Evolutionary conservation across 2,113 vertebrate genomes (phyloP), one percentile per base, ranked within the genome.

Genomic region (Psephotus haematonotus): DNA sequence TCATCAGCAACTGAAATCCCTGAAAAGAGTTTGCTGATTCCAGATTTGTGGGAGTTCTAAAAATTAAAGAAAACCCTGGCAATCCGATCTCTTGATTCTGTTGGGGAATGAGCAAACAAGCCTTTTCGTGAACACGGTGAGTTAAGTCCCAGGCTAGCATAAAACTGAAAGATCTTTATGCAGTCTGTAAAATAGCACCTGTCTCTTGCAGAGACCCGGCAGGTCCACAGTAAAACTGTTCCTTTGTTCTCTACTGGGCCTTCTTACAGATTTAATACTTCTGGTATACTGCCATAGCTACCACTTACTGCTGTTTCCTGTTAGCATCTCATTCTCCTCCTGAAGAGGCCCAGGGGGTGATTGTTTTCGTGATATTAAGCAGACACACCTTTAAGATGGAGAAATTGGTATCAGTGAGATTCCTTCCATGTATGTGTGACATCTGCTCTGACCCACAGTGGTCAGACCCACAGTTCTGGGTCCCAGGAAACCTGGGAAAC

Each of bases 391-490:
- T 83, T 50, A 50, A 49, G 44, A 70, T 1, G 1, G 8, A 9
- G 20, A 68, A 19, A 13, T 44, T 0, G 3, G 17, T 84, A 46
- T 23, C 76, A 23, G 9, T 53, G 47, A 37, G 44, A 35, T 25
- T 57, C 49, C 39, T 10, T 52, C 72, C 6, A 1, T 2, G 37
- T 52, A 17, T 0, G 0, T 9, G 49, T 35, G n/a, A 9, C 19
- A 19, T 20, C 46, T 63, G 22, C 43, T 83, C 25, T 41, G 49
- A 53, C 16, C 14, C 37, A 7, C 12, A 6, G 39, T 8, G 17
- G 44, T 46, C 44, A 46, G 44, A 46, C 44, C 44, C 43, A 53
- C 50, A 59, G 1, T 15, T 59, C 46, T 17, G 37, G n/a, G 22
- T 49, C 37, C 29, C 22, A 17, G 22, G 6, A 41, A 62, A 86